phyloP scores from a whole-genome alignment of 2,888 invertebrate genomes.

The Drosophila falleni region DNA sequence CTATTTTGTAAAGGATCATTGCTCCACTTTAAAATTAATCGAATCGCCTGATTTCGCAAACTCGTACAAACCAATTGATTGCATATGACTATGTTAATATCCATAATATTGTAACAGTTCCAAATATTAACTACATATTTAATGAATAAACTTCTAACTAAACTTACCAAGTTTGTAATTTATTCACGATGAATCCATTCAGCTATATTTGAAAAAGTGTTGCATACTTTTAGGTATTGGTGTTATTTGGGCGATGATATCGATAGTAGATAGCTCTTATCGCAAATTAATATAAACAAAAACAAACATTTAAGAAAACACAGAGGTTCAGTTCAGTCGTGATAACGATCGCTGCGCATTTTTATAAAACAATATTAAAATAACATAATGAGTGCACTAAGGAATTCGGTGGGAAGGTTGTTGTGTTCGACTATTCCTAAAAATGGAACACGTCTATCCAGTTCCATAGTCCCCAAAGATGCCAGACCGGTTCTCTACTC shows the following conservation, averaged over 20 bases:
- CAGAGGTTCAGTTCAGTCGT: background rate
- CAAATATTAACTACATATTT: constrained; percentile 61
- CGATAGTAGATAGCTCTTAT: constrained; percentile 40
- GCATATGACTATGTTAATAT: constrained; percentile 56
- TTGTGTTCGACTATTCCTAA: background rate
- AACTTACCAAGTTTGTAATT: constrained; percentile 14
- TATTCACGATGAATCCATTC: background rate
- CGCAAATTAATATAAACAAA: background rate
- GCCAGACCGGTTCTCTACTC: constrained; percentile 92
- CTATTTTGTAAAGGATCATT: background rate
- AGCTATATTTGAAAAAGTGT: background rate
- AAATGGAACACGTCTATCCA: background rate
- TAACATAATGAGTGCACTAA: background rate
- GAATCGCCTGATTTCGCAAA: constrained; percentile 47
- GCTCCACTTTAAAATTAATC: constrained; percentile 4
- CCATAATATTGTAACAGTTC: constrained; percentile 73
- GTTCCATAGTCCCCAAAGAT: background rate
- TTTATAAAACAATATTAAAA: background rate
- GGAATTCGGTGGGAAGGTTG: background rate
- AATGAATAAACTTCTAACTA: constrained; percentile 68
- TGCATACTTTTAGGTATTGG: constrained; percentile 24
- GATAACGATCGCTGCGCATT: background rate
- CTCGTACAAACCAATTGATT: constrained; percentile 34
- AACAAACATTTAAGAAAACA: background rate
- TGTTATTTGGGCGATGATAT: background rate